Percentiles rank a stretch among this genome's conserved stretches.
Conservation (phyloP, 2,888 invertebrate species). For the Chymomyza caudatula region DNA sequence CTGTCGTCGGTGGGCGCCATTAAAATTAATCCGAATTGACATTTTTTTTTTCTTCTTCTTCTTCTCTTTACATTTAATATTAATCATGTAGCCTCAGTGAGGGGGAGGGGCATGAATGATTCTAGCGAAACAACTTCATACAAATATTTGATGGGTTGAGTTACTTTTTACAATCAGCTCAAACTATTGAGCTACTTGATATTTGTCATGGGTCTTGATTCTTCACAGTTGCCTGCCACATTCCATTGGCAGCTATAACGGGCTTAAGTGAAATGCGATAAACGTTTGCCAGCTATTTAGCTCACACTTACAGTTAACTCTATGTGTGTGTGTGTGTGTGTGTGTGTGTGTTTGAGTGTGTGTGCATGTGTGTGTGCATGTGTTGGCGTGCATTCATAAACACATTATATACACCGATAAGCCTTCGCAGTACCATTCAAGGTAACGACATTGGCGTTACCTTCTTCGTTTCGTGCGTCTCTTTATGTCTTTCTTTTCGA, state of each 20-base stretch:
- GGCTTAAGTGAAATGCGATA: slow-evolving; percentile 49
- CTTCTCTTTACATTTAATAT: neutral
- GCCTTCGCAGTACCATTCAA: slow-evolving; percentile 50
- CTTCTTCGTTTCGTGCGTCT: neutral
- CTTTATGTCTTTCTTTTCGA: slow-evolving; percentile 22
- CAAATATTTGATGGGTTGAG: too few relatives aligned
- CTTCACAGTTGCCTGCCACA: neutral
- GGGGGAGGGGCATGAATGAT: neutral
- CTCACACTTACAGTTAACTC: neutral
- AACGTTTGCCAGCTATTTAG: slow-evolving; percentile 54
- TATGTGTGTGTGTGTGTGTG: neutral
- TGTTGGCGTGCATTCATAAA: slow-evolving; percentile 14
- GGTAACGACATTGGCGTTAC: slow-evolving; percentile 60
- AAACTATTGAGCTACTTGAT: slow-evolving; percentile 49
- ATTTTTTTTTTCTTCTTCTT: neutral
- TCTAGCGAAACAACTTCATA: too few relatives aligned
- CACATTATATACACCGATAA: slow-evolving; percentile 50
- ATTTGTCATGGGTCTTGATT: slow-evolving; percentile 20
- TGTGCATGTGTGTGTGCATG: neutral
- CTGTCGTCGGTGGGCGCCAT: neutral
- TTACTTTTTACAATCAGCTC: slow-evolving; percentile 10
- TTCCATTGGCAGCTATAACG: neutral
- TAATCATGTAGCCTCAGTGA: neutral
- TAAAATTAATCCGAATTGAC: neutral
- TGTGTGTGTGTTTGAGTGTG: neutral